Base-by-base conservation (phyloP, 35 echinoderm and acorn worm species). In the Chiridota heheva region DNA sequence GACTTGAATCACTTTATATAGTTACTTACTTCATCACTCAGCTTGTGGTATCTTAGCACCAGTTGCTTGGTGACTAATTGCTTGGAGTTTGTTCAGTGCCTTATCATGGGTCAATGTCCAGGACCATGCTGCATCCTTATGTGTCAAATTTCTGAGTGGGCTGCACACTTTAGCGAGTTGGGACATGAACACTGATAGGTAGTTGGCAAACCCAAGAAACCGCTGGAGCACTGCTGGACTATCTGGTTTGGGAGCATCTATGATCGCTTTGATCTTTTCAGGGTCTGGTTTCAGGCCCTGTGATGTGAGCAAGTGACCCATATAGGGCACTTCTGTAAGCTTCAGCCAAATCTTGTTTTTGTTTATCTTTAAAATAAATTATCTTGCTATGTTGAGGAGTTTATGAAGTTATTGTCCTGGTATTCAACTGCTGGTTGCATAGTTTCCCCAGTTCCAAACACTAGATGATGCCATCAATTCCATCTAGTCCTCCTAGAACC, bases 21-120 rank as follows among this genome's bases (percentile, higher is more conserved):
- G 83, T 81, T 16, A 67, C 83, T 31, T 87, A n/a, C n/a, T n/a
- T n/a, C 82, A 47, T 91, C 63, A 4, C 71, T 80, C 22, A 91
- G 56, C 51, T 91, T 58, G 40, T 80, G 81, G 63, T 87, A 91
- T 22, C 42, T 51, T 18, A 80, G 72, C 2, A 91, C 83, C n/a
- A 43, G 69, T 73, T 73, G 69, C 35, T 73, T 22, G 37, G 70
- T 73, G 40, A 73, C 42, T 24, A 49, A 27, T 38, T 73, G 17
- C 44, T 67, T 67, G 4, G 38, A 33, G n/a, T 16, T 26, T 67
- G 30, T 67, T 2, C 30, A 67, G 18, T 38, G 63, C 63, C 5
- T 67, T 2, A 3, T 84, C 26, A 33, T 72, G 43, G 2, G 49
- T 25, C 1, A 43, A 35, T 3, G 48, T 6, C 82, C 89, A 91